Conservation (phyloP, 2,113 vertebrate genomes). For the Puma concolor region DNA sequence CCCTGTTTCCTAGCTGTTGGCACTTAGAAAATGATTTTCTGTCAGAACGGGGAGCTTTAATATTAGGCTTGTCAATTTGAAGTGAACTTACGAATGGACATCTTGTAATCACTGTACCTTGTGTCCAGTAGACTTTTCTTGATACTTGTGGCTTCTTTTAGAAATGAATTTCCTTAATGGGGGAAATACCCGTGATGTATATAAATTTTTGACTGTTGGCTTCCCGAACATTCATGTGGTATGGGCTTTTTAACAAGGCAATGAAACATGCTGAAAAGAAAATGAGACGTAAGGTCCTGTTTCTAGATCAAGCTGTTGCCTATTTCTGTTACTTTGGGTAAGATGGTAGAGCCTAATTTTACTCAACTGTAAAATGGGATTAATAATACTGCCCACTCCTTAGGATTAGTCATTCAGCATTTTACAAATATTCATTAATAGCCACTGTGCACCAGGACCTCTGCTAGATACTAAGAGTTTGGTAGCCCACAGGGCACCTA, state of each 20-base stretch:
- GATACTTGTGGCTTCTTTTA: conserved; percentile 63
- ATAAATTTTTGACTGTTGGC: conserved; percentile 50
- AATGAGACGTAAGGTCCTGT: neutral
- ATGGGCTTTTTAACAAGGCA: conserved; percentile 35
- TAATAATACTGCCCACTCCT: neutral
- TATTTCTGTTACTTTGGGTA: neutral
- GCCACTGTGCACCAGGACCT: neutral
- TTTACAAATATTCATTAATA: neutral
- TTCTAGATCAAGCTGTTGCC: conserved; percentile 20
- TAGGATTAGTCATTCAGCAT: conserved; percentile 4
- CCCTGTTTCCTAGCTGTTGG: conserved; percentile 86
- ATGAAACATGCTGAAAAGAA: conserved; percentile 36
- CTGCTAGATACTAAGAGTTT: conserved; percentile 5
- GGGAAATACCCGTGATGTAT: conserved; percentile 47
- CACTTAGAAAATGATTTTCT: conserved; percentile 86
- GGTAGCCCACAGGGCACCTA: neutral
- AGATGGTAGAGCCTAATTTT: conserved; percentile 55
- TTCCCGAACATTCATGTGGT: conserved; percentile 49
- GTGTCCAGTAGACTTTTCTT: conserved; percentile 64
- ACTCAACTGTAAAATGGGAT: conserved; percentile 25
- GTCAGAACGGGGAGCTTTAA: conserved; percentile 84
- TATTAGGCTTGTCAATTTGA: conserved; percentile 82
- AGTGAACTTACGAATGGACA: conserved; percentile 78
- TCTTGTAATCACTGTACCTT: conserved; percentile 79
- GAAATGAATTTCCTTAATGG: conserved; percentile 66